A percentile compares a stretch with the other conserved stretches of the same genome.
Conservation (phyloP, 2,113 vertebrate species). For the Tachysurus fulvidraco region DNA sequence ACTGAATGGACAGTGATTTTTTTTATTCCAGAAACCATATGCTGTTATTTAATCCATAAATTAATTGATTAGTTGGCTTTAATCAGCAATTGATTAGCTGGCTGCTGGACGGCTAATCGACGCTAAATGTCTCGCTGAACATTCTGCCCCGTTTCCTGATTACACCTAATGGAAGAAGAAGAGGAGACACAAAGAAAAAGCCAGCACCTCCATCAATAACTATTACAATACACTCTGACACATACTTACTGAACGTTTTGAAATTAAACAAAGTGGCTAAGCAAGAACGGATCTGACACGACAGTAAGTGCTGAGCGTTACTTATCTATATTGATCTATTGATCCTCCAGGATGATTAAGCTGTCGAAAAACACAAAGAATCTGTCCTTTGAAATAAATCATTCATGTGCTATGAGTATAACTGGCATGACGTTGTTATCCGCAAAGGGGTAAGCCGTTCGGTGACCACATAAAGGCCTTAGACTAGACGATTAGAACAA, state of each 20-base stretch:
- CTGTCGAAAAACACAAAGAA: background rate
- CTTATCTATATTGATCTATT: background rate
- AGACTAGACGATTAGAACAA: background rate
- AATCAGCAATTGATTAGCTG: background rate
- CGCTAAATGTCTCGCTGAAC: background rate
- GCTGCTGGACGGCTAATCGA: background rate
- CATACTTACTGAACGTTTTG: background rate
- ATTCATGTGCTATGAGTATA: background rate
- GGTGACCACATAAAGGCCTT: background rate
- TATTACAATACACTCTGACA: background rate
- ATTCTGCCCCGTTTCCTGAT: background rate
- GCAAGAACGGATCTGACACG: background rate
- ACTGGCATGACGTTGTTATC: background rate
- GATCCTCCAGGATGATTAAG: background rate
- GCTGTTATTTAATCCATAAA: background rate
- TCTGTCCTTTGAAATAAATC: background rate
- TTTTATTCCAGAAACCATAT: too few species aligned
- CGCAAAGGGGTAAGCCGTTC: slow-evolving; percentile 14
- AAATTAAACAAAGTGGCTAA: slow-evolving; percentile 11
- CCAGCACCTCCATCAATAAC: background rate
- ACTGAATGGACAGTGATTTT: background rate
- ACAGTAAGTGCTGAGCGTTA: background rate
- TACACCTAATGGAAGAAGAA: background rate
- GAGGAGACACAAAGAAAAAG: background rate
- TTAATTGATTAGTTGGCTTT: background rate